Evolutionary conservation across 1,140 invertebrate species (phyloP).

Genomic region (Campoletis sonorensis): DNA sequence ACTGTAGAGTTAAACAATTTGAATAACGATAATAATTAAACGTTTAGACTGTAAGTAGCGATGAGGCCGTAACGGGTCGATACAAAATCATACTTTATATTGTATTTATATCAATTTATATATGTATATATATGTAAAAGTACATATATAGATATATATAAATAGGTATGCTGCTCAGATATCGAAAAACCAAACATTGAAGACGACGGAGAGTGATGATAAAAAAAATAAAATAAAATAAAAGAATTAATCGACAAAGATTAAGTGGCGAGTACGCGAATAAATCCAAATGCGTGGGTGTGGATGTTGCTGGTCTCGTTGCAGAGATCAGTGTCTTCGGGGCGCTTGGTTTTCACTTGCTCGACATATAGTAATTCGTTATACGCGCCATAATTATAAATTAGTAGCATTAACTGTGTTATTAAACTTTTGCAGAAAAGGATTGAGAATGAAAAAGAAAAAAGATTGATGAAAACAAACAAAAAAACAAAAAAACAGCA

Average conservation of each 20-base stretch:
- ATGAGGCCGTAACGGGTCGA: slow-evolving; percentile 40
- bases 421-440: slow-evolving; percentile 46
- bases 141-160: slow-evolving; percentile 44
- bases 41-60: slow-evolving; percentile 48
- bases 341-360: slow-evolving; percentile 31
- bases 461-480: not conserved
- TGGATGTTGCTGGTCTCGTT: slow-evolving; percentile 32
- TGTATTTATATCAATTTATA: slow-evolving; percentile 47
- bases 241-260: slow-evolving; percentile 8
- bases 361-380: slow-evolving; percentile 2
- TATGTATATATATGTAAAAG: slow-evolving; percentile 42
- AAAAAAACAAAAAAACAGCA: too few relatives aligned
- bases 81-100: slow-evolving; percentile 46
- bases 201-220: not conserved
- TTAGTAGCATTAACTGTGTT: slow-evolving; percentile 42
- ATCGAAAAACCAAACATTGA: slow-evolving; percentile 37
- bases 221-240: slow-evolving; percentile 11
- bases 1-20: slow-evolving; percentile 43
- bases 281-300: slow-evolving; percentile 12
- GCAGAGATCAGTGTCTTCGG: slow-evolving; percentile 24
- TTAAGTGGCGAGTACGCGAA: slow-evolving; percentile 4
- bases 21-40: slow-evolving; percentile 53
- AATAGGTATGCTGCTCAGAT: slow-evolving; percentile 40
- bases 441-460: not conserved
- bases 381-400: slow-evolving; percentile 23